Evolutionary conservation across 92 coral and sea anemone genomes (phyloP).

Genomic region (Umimayanthus chanpuru): DNA sequence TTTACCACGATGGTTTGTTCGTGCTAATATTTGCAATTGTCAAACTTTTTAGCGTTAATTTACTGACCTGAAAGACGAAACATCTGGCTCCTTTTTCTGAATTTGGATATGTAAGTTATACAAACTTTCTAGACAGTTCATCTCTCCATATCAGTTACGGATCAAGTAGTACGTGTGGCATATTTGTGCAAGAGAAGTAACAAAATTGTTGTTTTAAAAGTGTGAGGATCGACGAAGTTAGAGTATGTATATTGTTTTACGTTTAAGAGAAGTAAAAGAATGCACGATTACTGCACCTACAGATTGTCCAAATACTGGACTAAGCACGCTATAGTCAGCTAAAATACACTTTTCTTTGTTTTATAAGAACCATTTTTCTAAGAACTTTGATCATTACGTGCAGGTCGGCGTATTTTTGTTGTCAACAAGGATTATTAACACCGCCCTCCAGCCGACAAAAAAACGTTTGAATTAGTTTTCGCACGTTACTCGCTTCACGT

Average conservation of each 20-base stretch:
- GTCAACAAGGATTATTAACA: too few relatives aligned
- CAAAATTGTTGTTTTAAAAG: neutral
- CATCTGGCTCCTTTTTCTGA: neutral
- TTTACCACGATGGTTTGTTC: neutral
- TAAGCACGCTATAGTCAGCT: neutral
- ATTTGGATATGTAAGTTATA: too few relatives aligned
- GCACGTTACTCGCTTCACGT: too few relatives aligned
- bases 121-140: neutral
- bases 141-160: too few relatives aligned
- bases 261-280: neutral
- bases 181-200: neutral
- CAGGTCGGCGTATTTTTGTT: too few relatives aligned
- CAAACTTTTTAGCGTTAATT: too few relatives aligned
- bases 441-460: too few relatives aligned
- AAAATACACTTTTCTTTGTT: too few relatives aligned
- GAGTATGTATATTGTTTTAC: neutral
- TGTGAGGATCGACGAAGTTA: neutral
- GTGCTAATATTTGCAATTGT: neutral
- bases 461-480: too few relatives aligned
- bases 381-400: too few relatives aligned
- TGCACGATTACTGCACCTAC: too few relatives aligned
- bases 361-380: too few relatives aligned
- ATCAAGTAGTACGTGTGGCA: neutral
- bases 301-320: neutral
- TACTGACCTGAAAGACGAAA: neutral